Conservation (phyloP, 2,113 vertebrate species). For the Chionomys nivalis region DNA sequence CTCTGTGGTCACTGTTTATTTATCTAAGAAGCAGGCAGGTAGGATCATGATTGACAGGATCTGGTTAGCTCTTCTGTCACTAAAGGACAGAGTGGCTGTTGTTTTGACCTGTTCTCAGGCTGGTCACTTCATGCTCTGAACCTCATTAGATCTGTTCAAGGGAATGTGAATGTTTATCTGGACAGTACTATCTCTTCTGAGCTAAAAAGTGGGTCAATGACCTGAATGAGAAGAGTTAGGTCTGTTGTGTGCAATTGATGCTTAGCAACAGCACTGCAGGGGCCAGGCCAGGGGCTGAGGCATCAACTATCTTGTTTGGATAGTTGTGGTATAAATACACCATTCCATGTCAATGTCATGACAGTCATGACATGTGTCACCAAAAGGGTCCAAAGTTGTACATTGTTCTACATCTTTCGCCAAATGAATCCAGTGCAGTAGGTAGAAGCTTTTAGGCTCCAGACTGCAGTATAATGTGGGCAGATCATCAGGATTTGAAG, state of each 20-base stretch:
- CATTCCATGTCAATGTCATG: neutral
- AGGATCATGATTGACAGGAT: neutral
- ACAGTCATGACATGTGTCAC: neutral
- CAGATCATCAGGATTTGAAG: no score
- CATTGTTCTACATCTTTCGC: neutral
- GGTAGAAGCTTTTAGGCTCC: neutral
- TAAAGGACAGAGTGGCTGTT: neutral
- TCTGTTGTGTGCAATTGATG: neutral
- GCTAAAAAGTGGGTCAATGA: neutral
- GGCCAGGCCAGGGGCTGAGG: neutral
- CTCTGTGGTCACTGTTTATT: neutral
- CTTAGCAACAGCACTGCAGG: neutral
- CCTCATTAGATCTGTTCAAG: neutral
- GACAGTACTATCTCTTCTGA: neutral
- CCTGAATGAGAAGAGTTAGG: neutral
- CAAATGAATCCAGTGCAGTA: neutral
- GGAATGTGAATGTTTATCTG: neutral
- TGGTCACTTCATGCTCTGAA: neutral
- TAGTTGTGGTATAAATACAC: neutral
- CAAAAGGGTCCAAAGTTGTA: neutral
- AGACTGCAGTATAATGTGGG: no score
- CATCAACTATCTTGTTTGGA: neutral
- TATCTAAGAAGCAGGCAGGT: neutral
- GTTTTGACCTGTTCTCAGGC: neutral
- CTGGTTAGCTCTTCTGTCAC: neutral